Evolutionary conservation across 1,140 invertebrate species (phyloP).

Genomic region (Rhopalosiphum maidis): DNA sequence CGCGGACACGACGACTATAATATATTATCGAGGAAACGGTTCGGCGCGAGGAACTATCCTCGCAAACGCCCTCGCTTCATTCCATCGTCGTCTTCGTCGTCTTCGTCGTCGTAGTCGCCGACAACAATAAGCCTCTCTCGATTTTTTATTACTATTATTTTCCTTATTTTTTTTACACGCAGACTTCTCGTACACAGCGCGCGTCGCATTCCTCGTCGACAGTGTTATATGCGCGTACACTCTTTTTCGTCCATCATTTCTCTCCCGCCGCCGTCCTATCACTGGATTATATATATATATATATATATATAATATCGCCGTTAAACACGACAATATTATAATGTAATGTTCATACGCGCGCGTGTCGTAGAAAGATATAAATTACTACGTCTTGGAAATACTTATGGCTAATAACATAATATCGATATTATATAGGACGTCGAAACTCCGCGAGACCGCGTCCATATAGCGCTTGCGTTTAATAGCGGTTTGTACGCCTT

Average conservation of each 20-base stretch:
- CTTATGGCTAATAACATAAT: too few species aligned
- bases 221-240: background rate
- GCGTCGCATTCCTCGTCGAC: slow-evolving; percentile 25
- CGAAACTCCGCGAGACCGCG: too few species aligned
- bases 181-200: background rate
- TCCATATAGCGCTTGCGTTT: background rate
- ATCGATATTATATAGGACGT: too few species aligned
- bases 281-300: background rate
- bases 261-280: background rate
- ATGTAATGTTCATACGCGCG: background rate
- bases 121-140: slow-evolving; percentile 57
- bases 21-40: background rate
- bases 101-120: background rate
- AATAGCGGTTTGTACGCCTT: background rate
- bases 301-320: background rate
- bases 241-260: slow-evolving; percentile 16
- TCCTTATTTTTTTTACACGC: background rate
- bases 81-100: background rate
- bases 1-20: background rate
- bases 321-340: background rate
- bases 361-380: background rate
- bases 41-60: background rate
- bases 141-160: slow-evolving; percentile 22
- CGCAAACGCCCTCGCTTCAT: slow-evolving; percentile 46
- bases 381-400: background rate